Evolutionary conservation across 1,140 invertebrate species (phyloP).

Genomic region (Brachionus manjavacas): DNA sequence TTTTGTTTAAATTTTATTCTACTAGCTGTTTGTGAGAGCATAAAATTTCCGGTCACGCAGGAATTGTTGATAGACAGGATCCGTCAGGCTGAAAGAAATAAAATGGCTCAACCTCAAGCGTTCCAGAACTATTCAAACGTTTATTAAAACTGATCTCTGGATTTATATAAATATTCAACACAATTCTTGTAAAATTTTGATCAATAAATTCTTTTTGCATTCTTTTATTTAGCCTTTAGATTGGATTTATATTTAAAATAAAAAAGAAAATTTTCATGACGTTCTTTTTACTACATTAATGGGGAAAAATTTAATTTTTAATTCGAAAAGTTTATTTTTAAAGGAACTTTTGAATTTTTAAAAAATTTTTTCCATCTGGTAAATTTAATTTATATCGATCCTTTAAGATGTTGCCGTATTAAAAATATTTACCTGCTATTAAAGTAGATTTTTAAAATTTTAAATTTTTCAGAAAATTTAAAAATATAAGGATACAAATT

Average conservation of each 20-base stretch:
- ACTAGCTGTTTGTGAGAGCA: constrained; percentile 39
- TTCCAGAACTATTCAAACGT: neutral
- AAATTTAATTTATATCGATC: no score
- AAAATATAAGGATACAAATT: no score
- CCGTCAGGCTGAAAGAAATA: neutral
- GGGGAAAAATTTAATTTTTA: neutral
- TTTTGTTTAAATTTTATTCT: neutral
- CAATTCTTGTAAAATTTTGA: neutral
- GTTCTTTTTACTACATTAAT: no score
- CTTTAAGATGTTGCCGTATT: no score
- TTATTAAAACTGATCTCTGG: neutral
- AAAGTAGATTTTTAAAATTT: no score
- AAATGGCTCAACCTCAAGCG: neutral
- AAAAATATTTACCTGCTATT: no score
- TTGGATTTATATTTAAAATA: neutral
- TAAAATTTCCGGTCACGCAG: constrained; percentile 31
- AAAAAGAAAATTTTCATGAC: neutral
- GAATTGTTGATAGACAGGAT: neutral
- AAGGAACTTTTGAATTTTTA: no score
- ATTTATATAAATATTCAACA: neutral
- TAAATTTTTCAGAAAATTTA: no score
- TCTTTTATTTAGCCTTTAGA: neutral
- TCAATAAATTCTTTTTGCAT: neutral
- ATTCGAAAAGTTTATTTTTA: no score
- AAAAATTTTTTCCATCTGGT: no score